Base-by-base conservation (phyloP, 2,888 invertebrate species). In the Taphrorychus bicolor region DNA sequence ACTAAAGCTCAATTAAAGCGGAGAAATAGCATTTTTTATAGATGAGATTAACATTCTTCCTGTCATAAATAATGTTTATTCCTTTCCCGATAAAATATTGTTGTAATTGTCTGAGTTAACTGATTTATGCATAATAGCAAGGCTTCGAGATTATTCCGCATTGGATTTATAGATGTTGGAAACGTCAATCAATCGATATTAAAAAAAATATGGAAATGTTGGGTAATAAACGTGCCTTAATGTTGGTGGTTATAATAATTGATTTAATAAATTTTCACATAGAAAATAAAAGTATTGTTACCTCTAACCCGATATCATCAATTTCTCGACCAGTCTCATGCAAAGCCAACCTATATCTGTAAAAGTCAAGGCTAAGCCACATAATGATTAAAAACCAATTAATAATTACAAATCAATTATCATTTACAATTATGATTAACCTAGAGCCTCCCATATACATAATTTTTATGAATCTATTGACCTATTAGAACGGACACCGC, bases 71-170 rank as follows among this genome's bases (percentile, higher is more conserved):
- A 52, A 51, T 58, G 52, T 58, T 64, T 52, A 18, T 64, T 64
- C 49, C 17, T 16, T 64, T 58, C 51, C 21, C 41, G 64, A 64
- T 64, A 64, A 58, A 64, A 64, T 58, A 64, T 64, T 63, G 49
- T 51, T 5, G 24, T 7, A 64, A 64, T 58, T 64, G 64, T 64
- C 23, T 58, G 11, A 58, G 58, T 51, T 59, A 64, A 64, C 64
- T 64, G 64, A 64, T 64, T 64, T 58, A 64, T 64, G 64, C 58
- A 64, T 64, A 64, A 58, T 58, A 42, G 24, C 22, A 52, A 52
- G 18, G 52, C 52, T 51, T 64, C 42, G 64, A 40, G 63, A 59
- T 58, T 64, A 64, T 64, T 58, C 57, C 18, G 16, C 52, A 54
- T 48, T 60, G 21, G 24, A 64, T 64, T 64, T 64, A 64, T 58